Evolutionary conservation across 2,113 vertebrate genomes (phyloP).

Genomic region (Galbula dea): DNA sequence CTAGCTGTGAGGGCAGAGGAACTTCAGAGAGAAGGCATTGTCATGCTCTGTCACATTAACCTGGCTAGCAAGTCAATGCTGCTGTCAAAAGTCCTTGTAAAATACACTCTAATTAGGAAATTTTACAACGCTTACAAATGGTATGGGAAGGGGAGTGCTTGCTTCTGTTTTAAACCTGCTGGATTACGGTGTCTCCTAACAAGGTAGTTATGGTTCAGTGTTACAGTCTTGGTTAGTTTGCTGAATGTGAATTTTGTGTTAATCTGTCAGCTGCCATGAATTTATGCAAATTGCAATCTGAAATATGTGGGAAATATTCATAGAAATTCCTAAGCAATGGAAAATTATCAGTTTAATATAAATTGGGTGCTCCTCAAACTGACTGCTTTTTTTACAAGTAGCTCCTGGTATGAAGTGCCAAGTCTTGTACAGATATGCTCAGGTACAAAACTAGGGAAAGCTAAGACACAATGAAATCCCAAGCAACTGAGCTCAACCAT

Average conservation of each 20-base stretch:
- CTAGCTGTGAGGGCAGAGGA: background rate
- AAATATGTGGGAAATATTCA: background rate
- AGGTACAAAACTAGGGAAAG: background rate
- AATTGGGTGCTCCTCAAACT: background rate
- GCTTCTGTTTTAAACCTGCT: background rate
- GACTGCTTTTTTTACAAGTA: background rate
- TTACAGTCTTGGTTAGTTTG: background rate
- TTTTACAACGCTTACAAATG: background rate
- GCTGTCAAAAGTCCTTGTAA: conserved; percentile 1
- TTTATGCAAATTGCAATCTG: background rate
- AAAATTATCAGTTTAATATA: background rate
- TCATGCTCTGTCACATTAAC: background rate
- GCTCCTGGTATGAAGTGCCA: background rate
- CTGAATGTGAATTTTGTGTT: background rate
- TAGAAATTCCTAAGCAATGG: background rate
- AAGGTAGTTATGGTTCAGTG: background rate
- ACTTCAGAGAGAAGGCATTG: conserved; percentile 16
- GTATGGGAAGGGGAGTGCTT: accelerated
- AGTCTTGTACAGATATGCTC: background rate
- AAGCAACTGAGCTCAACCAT: background rate
- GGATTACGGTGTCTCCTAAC: background rate
- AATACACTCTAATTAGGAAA: background rate
- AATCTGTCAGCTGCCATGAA: background rate
- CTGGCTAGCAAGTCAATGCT: background rate
- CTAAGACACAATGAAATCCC: background rate